A percentile compares a stretch with the other conserved stretches of the same genome.
These are phyloP conservation scores for Pseudorectes ferrugineus DNA, from an alignment of 2,113 vertebrate species.

Conservation along the genomic window DNA sequence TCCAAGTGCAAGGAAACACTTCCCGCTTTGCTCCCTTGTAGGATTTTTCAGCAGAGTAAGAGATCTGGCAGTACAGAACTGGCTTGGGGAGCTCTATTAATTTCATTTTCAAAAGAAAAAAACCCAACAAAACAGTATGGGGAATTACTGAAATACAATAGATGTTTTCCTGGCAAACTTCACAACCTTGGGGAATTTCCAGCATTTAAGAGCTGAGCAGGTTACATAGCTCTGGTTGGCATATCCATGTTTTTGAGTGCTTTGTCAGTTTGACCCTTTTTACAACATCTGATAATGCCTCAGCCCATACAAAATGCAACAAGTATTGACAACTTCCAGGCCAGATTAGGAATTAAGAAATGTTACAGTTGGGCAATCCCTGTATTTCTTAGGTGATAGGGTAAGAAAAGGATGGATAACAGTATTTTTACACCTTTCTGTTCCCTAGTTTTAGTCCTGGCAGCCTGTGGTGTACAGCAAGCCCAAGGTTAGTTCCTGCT, in stretches of 20 bases:
- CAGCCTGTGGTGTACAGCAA: background rate
- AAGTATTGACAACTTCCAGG: background rate
- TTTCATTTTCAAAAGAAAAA: background rate
- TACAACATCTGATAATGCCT: background rate
- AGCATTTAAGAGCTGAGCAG: background rate
- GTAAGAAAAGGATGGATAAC: background rate
- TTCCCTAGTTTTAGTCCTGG: background rate
- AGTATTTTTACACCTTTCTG: background rate
- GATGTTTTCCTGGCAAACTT: background rate
- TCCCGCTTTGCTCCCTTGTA: fast-evolving
- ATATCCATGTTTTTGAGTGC: background rate
- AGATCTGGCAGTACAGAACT: fast-evolving
- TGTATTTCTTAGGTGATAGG: background rate
- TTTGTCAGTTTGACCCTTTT: background rate
- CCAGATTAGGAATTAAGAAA: background rate
- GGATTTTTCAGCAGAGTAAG: background rate
- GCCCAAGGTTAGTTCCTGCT: background rate
- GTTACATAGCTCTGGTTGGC: background rate
- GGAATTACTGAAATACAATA: background rate
- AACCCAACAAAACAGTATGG: background rate
- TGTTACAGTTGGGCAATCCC: background rate
- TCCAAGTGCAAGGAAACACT: background rate
- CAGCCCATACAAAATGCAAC: background rate
- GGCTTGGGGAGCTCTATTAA: background rate
- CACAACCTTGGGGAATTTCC: background rate